Base-by-base conservation (phyloP, 2,797 vertebrate genomes). In the Pseudochirops corinnae region DNA sequence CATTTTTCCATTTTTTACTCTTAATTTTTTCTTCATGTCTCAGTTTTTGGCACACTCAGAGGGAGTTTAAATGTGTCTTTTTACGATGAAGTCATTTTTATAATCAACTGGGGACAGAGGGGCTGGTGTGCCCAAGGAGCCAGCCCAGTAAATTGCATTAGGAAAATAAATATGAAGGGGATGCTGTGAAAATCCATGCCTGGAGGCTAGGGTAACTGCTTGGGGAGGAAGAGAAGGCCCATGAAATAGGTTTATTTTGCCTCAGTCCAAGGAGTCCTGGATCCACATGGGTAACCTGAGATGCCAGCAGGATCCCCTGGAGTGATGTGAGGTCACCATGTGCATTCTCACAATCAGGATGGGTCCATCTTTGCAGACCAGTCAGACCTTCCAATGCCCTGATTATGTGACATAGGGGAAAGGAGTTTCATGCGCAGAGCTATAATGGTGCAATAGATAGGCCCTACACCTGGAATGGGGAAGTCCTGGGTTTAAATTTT, bases 211-310 rank as follows among this genome's bases (percentile, higher is more conserved):
- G 96, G 55, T 56, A 74, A 24, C 11, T 82, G 55, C 82, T 52
- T 95, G 96, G 90, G 91, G 91, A 94, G 87, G 92, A 97, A 92
- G 56, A 93, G 55, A 53, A 94, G 50, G 55, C 92, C 55, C 90
- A 29, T 95, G 74, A 56, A 62, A 90, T 92, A 55, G 96, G 91
- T 93, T 97, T 96, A 12, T 96, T 95, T 97, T 96, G 95, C 93
- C 94, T 96, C 52, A 93, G 90, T 62, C 60, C 60, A 82, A 97
- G 67, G 56, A 91, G 46, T 53, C 2, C n/a, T 92, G 92, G 96
- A 94, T 87, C 92, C 11, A 55, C 0, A 0, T 60, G 91, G n/a
- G 95, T 92, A 91, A 16, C 26, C 0, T 90, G 53, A 53, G n/a
- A 93, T 90, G 74, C 90, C 90, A 9, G 55, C 55, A 52, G 95